phyloP scores from a whole-genome alignment of 1,140 invertebrate genomes.

The Lepidurus apus region DNA sequence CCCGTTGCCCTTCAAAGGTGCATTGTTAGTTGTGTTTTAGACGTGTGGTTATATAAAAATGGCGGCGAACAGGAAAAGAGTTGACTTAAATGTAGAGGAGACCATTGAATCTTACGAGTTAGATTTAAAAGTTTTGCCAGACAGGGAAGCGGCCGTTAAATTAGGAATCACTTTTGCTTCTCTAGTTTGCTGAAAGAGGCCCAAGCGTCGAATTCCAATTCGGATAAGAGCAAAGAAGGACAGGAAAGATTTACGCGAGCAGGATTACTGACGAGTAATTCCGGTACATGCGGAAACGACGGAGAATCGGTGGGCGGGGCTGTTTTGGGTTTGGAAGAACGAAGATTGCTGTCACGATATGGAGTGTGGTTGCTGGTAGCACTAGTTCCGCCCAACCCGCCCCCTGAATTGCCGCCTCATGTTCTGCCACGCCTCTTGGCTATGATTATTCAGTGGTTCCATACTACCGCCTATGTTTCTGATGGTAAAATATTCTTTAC shows the following conservation, averaged over 20 bases:
- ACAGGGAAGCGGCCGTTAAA: too few relatives aligned
- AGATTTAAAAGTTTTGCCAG: too few relatives aligned
- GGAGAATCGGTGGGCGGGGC: background rate
- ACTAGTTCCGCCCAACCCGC: slow-evolving; percentile 69
- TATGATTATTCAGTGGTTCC: slow-evolving; percentile 99
- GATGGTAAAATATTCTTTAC: slow-evolving; percentile 63
- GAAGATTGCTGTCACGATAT: slow-evolving; percentile 86
- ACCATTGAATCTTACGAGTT: too few relatives aligned
- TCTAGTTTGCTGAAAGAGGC: slow-evolving; percentile 33
- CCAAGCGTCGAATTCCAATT: slow-evolving; percentile 36
- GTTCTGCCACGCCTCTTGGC: slow-evolving; percentile 84
- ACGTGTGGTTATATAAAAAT: too few relatives aligned
- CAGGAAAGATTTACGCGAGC: slow-evolving; percentile 45
- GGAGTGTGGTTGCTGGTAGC: slow-evolving; percentile 95
- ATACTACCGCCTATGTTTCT: slow-evolving; percentile 91
- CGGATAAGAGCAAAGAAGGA: slow-evolving; percentile 41
- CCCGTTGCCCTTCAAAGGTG: too few relatives aligned
- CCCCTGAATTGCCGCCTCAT: slow-evolving; percentile 70
- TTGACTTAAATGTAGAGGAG: too few relatives aligned
- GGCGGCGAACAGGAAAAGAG: too few relatives aligned
- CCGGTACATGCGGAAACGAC: background rate
- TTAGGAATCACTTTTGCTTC: background rate
- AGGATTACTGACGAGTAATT: slow-evolving; percentile 42
- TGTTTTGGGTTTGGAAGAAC: slow-evolving; percentile 56
- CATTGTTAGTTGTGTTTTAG: too few relatives aligned